Base-by-base conservation (phyloP, 2,113 vertebrate species). In the Oophaga pumilio region DNA sequence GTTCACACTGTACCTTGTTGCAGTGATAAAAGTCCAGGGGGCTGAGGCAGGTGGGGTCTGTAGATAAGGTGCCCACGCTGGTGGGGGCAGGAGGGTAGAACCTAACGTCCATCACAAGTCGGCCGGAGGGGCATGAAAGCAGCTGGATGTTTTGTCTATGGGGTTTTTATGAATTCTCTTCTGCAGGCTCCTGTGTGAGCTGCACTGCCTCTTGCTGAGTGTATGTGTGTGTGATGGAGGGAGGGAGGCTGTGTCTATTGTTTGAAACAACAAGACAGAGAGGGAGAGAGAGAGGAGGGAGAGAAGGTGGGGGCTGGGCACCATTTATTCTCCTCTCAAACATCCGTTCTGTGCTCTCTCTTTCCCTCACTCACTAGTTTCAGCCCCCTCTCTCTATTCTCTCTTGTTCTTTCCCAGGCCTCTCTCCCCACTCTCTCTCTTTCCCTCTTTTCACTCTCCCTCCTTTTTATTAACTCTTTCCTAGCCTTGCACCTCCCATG, bases 11-110 rank as follows among this genome's bases (percentile, higher is more conserved):
- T 98, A 98, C 97, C 97, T 98, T 99, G 96, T 95, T 97, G 95
- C 96, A 96, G 94, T 97, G 97, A 92, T 98, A 99, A 96, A 98
- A 97, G 95, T 98, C 97, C 96, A 98, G 93, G 90, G 95, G 94
- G 82, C 95, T 96, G 91, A 97, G 93, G 92, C 97, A 96, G 92
- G 95, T 92, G 90, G 97, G 96, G 91, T 99, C 97, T 90, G 97
- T 93, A 88, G 97, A 94, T 95, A 98, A 94, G 89, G 97, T 96
- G 92, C 96, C 97, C 95, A 98, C 97, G 94, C 96, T 95, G 91
- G 96, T 93, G 93, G 97, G 96, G 93, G 96, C 96, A 94, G 96
- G 96, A 92, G 97, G 96, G 95, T 98, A 99, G 94, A 97, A 97
- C 93, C 97, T 95, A 95, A 97, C 96, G 96, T 97, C 96, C 97